These are phyloP conservation scores for Enteromius trimaculatus DNA, from an alignment of 2,797 vertebrate species.

Conservation along the genomic window DNA sequence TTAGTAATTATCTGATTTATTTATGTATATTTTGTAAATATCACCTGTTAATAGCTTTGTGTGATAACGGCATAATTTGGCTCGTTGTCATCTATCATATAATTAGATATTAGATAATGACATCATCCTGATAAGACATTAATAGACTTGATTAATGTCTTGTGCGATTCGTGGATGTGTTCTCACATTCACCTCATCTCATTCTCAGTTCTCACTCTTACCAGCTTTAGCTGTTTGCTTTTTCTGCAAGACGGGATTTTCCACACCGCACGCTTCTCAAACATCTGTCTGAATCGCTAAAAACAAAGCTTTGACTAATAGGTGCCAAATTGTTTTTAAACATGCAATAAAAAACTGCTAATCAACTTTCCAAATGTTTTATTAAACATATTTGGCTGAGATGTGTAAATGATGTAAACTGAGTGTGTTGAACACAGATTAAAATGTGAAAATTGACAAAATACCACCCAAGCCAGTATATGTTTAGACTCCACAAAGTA, in stretches of 20 bases:
- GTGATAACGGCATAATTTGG: constrained; percentile 7
- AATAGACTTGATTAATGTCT: constrained; percentile 21
- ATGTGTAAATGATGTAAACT: constrained; percentile 44
- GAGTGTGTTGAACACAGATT: constrained; percentile 44
- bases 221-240: constrained; percentile 22
- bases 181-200: constrained; percentile 39
- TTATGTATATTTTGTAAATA: constrained; percentile 26
- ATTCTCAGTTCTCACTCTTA: constrained; percentile 24
- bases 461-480: background rate
- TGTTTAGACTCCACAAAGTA: constrained; percentile 26
- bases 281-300: constrained; percentile 41
- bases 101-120: background rate
- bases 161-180: background rate
- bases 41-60: constrained; percentile 10
- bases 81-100: background rate
- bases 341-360: constrained; percentile 33
- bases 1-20: constrained; percentile 13
- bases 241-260: constrained; percentile 30
- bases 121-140: constrained; percentile 19
- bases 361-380: constrained; percentile 44
- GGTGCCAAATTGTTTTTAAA: constrained; percentile 52
- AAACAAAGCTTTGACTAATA: constrained; percentile 47
- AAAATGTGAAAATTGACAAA: constrained; percentile 51
- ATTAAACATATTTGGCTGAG: constrained; percentile 23
- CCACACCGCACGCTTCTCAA: constrained; percentile 21